phyloP scores from a whole-genome alignment of 1,140 invertebrate genomes.

The Drosophila parvula region DNA sequence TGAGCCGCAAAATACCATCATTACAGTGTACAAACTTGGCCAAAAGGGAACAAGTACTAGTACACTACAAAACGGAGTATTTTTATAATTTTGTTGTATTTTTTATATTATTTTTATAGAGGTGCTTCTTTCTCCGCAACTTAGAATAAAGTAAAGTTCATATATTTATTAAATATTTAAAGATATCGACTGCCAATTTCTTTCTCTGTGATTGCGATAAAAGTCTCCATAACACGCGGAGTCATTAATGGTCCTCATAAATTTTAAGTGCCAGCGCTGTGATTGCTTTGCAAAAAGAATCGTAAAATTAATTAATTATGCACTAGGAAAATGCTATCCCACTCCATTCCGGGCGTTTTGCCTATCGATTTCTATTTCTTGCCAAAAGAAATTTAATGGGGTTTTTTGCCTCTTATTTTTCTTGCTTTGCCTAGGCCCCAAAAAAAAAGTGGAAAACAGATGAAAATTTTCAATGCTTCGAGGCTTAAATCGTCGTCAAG shows the following conservation, averaged over 20 bases:
- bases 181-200: neutral
- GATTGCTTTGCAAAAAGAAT: slow-evolving; percentile 44
- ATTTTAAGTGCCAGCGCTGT: slow-evolving; percentile 40
- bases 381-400: slow-evolving; percentile 3
- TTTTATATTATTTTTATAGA: neutral
- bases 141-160: neutral
- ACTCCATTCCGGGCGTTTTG: neutral
- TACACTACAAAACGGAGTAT: neutral
- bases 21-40: slow-evolving; percentile 51
- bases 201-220: slow-evolving; percentile 9
- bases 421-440: neutral
- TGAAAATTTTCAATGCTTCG: slow-evolving; percentile 12
- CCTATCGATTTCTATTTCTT: slow-evolving; percentile 24
- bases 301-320: slow-evolving; percentile 57
- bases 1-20: slow-evolving; percentile 55
- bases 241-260: slow-evolving; percentile 47
- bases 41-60: slow-evolving; percentile 13
- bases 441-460: no score
- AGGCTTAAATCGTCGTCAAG: slow-evolving; percentile 14
- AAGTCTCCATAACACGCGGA: slow-evolving; percentile 12
- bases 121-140: neutral
- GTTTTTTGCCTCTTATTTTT: neutral
- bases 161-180: neutral
- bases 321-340: slow-evolving; percentile 8
- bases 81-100: neutral